A percentile compares a stretch with the other conserved stretches of the same genome.
phyloP scores from a whole-genome alignment of 2,113 vertebrate genomes.

The Colossoma macropomum region DNA sequence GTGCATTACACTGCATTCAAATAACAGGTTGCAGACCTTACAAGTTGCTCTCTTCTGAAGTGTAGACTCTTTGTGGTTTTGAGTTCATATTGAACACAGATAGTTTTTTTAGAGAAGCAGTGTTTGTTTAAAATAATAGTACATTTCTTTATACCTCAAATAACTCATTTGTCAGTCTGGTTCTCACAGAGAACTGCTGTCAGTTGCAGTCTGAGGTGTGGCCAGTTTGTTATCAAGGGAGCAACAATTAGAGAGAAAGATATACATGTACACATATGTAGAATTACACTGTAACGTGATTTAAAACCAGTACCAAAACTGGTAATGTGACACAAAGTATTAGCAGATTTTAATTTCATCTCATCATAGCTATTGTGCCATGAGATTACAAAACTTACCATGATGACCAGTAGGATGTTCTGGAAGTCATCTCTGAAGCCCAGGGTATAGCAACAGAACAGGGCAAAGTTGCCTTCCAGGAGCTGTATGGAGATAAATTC shows the following conservation, averaged over 20 bases:
- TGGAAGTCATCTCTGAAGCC: conserved; percentile 91
- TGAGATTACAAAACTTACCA: conserved; percentile 77
- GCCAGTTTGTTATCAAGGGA: too few relatives aligned
- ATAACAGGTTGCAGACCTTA: too few relatives aligned
- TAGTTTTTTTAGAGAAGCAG: neutral
- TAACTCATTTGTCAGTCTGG: neutral
- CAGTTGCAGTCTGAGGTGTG: too few relatives aligned
- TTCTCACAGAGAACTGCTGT: too few relatives aligned
- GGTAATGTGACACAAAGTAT: too few relatives aligned
- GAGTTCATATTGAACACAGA: too few relatives aligned
- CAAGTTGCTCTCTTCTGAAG: neutral
- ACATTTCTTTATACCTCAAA: neutral
- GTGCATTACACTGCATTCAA: neutral
- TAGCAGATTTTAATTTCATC: too few relatives aligned
- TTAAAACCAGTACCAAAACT: too few relatives aligned
- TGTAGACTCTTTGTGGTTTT: neutral
- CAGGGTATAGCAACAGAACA: conserved; percentile 91
- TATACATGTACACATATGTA: too few relatives aligned
- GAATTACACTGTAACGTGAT: too few relatives aligned
- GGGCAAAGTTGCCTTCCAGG: conserved; percentile 93
- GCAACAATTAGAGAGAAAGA: too few relatives aligned
- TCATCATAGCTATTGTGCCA: neutral
- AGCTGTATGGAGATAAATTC: conserved; percentile 75
- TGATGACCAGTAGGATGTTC: conserved; percentile 93
- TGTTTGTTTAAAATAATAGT: neutral